Base-by-base conservation (phyloP, 2,113 vertebrate species). In the Chamaetylas fuelleborni region DNA sequence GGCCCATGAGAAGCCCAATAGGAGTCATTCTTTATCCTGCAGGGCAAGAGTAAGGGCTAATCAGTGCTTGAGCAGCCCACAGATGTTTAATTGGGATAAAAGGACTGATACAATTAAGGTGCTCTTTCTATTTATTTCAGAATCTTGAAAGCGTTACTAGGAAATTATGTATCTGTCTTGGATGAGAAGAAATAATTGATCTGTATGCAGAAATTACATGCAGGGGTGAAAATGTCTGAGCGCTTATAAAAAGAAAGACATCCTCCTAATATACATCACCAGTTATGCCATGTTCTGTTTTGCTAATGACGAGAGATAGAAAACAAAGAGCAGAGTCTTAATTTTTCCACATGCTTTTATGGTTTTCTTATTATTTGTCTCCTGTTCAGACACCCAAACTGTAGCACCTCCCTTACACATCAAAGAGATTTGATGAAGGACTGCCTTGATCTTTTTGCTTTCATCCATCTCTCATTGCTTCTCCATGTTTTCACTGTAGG, bases 391-490 rank as follows among this genome's bases (percentile, higher is more conserved):
- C 72, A 67, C 23, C 28, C 31, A 61, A 65, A 83, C 72, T 83
- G 9, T 92, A 90, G 61, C 72, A 81, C 23, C 67, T 90, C 80
- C 64, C 33, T 81, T 56, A 58, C 34, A 81, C 80, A 92, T 96
- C 92, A 96, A 96, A 96, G 88, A 56, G 50, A 91, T 74, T 92
- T 90, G 33, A 54, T 79, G 78, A 92, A 88, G 74, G 48, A 71
- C 36, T 87, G 40, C 80, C 86, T 86, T 95, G 82, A 74, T 96
- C 90, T 95, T 88, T 72, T 60, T 81, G 65, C 93, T 96, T 96
- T 96, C 80, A 94, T 95, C 82, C 92, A 56, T 67, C 51, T 93
- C 66, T 92, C 69, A 47, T 81, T 64, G 65, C 31, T 81, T 90
- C 61, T 84, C 84, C 65, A 7, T 64, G 51, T 88, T 93, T 94